phyloP scores from a whole-genome alignment of 2,113 vertebrate genomes.

The Australoheros scitulus region DNA sequence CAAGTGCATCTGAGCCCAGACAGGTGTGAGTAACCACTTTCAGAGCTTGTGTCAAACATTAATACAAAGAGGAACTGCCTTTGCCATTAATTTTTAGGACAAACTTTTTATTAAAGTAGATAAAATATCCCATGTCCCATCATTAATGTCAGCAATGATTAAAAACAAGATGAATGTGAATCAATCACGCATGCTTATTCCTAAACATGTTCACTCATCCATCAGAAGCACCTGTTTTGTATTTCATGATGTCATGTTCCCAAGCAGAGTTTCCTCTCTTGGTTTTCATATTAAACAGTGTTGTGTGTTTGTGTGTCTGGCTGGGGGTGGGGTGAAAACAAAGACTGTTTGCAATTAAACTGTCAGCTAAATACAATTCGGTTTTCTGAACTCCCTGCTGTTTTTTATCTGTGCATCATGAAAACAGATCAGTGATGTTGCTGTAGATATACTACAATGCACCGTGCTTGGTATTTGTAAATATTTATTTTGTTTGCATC shows the following conservation, averaged over 20 bases:
- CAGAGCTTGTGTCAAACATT: not conserved
- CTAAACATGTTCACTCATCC: not conserved
- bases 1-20: not conserved
- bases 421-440: not conserved
- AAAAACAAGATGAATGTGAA: not conserved
- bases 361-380: constrained; percentile 2
- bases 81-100: not conserved
- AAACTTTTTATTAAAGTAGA: not conserved
- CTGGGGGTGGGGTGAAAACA: not conserved
- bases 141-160: not conserved
- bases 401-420: constrained; percentile 1
- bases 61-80: not conserved
- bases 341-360: not conserved
- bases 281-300: not conserved
- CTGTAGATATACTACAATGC: not conserved
- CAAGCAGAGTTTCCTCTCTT: not conserved
- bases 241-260: not conserved
- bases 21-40: not conserved
- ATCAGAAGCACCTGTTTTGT: not conserved
- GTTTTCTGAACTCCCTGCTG: not conserved
- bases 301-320: not conserved
- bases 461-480: not conserved
- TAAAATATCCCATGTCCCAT: not conserved
- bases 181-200: not conserved
- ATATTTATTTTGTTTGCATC: not conserved